These are phyloP conservation scores for Salarias fasciatus DNA, from an alignment of 2,797 vertebrate species.

Conservation along the genomic window DNA sequence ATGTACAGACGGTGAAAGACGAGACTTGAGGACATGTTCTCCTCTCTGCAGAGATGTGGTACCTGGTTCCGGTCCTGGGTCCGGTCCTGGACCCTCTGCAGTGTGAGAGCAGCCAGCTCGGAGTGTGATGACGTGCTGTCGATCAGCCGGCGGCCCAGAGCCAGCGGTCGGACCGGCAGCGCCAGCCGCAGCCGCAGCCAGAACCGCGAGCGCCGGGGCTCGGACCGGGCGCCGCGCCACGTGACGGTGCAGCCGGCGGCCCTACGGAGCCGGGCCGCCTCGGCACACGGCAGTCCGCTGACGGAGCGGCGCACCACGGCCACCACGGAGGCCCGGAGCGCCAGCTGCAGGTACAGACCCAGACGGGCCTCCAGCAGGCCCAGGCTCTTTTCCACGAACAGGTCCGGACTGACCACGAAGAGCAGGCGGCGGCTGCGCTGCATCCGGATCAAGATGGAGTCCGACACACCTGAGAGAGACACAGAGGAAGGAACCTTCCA, in stretches of 20 bases:
- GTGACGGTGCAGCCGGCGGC: conserved; percentile 77
- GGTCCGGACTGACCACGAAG: conserved; percentile 88
- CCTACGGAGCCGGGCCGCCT: conserved; percentile 85
- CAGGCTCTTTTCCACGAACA: conserved; percentile 90
- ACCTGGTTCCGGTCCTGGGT: conserved; percentile 22
- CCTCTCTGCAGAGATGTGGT: too few relatives aligned
- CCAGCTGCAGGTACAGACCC: conserved; percentile 87
- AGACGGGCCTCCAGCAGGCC: conserved; percentile 91
- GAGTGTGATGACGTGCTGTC: conserved; percentile 95
- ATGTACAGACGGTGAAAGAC: too few relatives aligned
- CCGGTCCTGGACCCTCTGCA: conserved; percentile 39
- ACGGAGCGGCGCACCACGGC: conserved; percentile 83
- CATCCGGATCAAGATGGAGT: conserved; percentile 88
- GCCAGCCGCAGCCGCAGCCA: conserved; percentile 89
- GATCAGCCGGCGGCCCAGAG: conserved; percentile 83
- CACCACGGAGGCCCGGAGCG: conserved; percentile 82
- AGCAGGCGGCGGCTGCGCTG: conserved; percentile 90
- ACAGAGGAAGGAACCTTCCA: too few relatives aligned
- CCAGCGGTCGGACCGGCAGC: conserved; percentile 87
- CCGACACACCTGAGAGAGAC: conserved; percentile 80
- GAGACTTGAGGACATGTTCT: too few relatives aligned
- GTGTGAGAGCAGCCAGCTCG: conserved; percentile 83
- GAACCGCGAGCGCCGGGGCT: conserved; percentile 84
- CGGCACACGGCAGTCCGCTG: conserved; percentile 76
- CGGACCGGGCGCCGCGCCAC: conserved; percentile 87